Conservation (phyloP, 2,113 vertebrate species). For the Cygnus atratus region DNA sequence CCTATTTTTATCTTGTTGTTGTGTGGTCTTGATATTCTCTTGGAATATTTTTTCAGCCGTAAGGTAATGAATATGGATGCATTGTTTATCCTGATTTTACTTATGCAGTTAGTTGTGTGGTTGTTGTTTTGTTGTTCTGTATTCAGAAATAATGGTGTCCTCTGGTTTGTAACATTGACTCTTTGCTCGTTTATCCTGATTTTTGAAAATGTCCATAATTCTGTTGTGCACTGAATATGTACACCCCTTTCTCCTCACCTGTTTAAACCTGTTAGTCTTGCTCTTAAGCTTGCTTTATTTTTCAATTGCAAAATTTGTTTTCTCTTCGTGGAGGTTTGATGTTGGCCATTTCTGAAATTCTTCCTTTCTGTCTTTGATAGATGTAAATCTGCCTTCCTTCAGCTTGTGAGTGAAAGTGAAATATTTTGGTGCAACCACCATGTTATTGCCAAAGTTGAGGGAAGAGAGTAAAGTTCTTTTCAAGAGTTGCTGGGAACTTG, state of each 20-base stretch:
- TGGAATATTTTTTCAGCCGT: not conserved
- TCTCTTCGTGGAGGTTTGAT: not conserved
- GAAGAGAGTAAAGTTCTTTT: not conserved
- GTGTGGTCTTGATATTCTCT: not conserved
- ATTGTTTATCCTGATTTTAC: not conserved
- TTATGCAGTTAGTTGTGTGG: not conserved
- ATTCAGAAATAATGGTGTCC: not conserved
- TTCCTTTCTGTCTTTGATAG: not conserved
- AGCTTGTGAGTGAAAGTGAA: rapidly evolving
- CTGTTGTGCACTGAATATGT: not conserved
- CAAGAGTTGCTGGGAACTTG: not conserved
- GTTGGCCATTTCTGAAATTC: not conserved
- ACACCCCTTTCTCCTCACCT: too few relatives aligned
- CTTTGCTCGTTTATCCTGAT: not conserved
- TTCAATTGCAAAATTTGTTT: not conserved
- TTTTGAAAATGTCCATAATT: not conserved
- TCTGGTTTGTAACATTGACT: not conserved
- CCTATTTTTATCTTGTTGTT: not conserved
- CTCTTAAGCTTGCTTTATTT: not conserved
- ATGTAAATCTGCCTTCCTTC: not conserved
- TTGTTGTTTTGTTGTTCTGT: not conserved
- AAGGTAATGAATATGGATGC: not conserved
- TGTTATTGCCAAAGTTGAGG: not conserved
- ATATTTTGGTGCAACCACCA: not conserved
- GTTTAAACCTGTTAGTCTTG: not conserved